phyloP scores from a whole-genome alignment of 1,140 invertebrate species.

The Steinernema khuongi region DNA sequence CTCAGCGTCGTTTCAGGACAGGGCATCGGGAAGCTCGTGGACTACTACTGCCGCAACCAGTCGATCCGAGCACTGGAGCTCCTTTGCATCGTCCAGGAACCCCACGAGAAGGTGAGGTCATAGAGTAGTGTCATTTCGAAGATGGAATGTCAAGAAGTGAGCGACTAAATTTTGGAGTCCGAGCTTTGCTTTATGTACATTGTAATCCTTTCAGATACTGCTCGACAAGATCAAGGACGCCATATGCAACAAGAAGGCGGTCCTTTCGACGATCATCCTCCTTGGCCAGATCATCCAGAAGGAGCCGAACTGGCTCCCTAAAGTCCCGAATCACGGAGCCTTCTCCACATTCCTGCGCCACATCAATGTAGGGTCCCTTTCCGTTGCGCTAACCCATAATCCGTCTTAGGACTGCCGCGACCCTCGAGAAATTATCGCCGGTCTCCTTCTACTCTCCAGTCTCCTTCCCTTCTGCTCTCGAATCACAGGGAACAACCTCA shows the following conservation, averaged over 20 bases:
- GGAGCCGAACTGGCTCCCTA: neutral
- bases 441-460: neutral
- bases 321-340: neutral
- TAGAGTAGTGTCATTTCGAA: no score
- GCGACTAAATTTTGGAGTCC: no score
- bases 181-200: neutral
- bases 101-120: neutral
- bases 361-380: neutral
- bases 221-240: neutral
- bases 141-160: no score
- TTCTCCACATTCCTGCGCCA: neutral
- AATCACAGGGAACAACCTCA: neutral
- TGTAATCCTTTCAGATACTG: neutral
- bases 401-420: neutral
- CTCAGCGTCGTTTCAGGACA: neutral
- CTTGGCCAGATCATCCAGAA: conserved; percentile 8
- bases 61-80: neutral
- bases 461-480: neutral
- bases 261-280: neutral
- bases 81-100: neutral
- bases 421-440: neutral
- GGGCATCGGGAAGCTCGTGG: neutral
- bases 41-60: neutral
- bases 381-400: neutral
- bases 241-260: neutral